phyloP scores from a whole-genome alignment of 2,888 invertebrate species.

The Fabriciana adippe region DNA sequence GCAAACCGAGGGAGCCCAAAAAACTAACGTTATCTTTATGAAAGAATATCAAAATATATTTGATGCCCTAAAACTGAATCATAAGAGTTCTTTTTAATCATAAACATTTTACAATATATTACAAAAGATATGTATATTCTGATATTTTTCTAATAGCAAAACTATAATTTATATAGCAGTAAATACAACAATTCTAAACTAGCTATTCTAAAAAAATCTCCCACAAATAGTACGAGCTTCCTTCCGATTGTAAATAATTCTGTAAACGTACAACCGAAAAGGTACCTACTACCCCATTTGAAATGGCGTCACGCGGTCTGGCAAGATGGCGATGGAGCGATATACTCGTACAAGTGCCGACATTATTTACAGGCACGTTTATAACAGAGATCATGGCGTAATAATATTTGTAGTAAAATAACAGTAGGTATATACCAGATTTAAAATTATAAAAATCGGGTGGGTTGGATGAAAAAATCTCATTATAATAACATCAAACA shows the following conservation, averaged over 20 bases:
- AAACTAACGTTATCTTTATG: not conserved
- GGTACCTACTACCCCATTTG: constrained; percentile 66
- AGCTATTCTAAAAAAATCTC: not conserved
- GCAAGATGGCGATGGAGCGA: constrained; percentile 69
- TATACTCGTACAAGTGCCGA: constrained; percentile 49
- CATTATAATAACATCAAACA: constrained; percentile 36
- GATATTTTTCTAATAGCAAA: not conserved
- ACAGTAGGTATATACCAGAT: not conserved
- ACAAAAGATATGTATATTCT: too few species aligned
- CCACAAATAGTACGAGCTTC: constrained; percentile 21
- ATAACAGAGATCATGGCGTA: constrained; percentile 22
- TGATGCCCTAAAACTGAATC: not conserved
- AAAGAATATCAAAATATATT: not conserved
- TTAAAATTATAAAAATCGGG: not conserved
- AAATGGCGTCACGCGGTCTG: constrained; percentile 81
- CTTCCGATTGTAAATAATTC: constrained; percentile 31
- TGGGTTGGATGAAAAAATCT: constrained; percentile 1
- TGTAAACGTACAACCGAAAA: constrained; percentile 49
- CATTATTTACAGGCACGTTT: constrained; percentile 54
- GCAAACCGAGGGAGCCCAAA: constrained; percentile 8
- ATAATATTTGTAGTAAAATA: not conserved
- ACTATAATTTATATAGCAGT: not conserved
- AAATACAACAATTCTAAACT: constrained; percentile 1
- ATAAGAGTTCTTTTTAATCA: too few species aligned
- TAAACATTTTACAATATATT: too few species aligned